phyloP scores from a whole-genome alignment of 2,113 vertebrate species.

The Odocoileus hemionus region DNA sequence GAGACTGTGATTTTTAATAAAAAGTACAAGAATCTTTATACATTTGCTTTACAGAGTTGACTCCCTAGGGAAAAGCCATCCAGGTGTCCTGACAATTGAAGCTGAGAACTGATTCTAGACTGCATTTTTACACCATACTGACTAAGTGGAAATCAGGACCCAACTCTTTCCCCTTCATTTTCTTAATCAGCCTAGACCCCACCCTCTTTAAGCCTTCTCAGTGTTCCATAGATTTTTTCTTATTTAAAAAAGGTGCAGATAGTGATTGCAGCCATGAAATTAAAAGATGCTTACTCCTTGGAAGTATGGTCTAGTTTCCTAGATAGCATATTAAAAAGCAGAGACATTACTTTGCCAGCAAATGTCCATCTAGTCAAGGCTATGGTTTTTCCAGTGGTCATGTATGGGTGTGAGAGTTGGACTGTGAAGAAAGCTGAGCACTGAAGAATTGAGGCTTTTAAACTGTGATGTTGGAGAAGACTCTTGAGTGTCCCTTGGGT shows the following conservation, averaged over 20 bases:
- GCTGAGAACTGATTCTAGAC: neutral
- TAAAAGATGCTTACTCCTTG: too few species aligned
- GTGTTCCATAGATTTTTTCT: neutral
- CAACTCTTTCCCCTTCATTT: neutral
- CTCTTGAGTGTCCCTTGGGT: too few species aligned
- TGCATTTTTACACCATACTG: neutral
- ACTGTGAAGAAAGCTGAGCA: too few species aligned
- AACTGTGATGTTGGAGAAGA: too few species aligned
- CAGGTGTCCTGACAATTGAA: neutral
- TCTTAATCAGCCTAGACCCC: neutral
- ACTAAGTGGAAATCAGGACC: neutral
- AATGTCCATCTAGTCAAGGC: too few species aligned
- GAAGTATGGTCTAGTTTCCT: too few species aligned
- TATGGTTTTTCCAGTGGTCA: too few species aligned
- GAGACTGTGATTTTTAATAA: neutral
- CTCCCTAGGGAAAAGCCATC: neutral
- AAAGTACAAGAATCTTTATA: neutral
- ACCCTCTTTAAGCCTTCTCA: neutral
- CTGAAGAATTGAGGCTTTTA: too few species aligned
- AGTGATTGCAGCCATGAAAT: too few species aligned
- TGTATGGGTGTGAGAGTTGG: too few species aligned
- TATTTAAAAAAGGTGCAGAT: neutral
- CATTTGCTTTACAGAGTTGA: neutral
- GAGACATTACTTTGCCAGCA: too few species aligned
- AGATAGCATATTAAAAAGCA: too few species aligned